phyloP scores from a whole-genome alignment of 2,888 invertebrate species.

The Helicoverpa assulta region DNA sequence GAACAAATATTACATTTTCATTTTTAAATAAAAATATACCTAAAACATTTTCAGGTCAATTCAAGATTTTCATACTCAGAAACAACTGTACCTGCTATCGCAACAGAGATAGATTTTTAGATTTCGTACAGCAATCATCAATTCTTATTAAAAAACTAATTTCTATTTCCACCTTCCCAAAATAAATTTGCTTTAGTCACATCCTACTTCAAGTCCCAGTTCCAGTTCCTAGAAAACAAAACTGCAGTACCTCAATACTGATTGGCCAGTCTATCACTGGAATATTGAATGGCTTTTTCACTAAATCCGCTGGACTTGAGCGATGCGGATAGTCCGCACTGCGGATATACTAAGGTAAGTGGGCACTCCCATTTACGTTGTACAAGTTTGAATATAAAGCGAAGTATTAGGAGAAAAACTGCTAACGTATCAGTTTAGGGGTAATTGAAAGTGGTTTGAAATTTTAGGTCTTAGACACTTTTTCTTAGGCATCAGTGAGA shows the following conservation, averaged over 20 bases:
- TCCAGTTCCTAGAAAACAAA: slow-evolving; percentile 2
- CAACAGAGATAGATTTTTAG: no score
- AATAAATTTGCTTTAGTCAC: neutral
- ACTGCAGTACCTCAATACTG: slow-evolving; percentile 22
- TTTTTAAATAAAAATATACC: no score
- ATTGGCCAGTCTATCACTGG: slow-evolving; percentile 44
- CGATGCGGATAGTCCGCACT: slow-evolving; percentile 65
- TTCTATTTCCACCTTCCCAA: neutral
- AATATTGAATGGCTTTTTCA: slow-evolving; percentile 55
- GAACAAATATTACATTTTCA: no score
- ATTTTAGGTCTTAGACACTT: neutral
- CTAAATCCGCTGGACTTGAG: slow-evolving; percentile 57
- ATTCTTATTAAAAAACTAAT: no score
- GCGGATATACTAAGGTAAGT: slow-evolving; percentile 60
- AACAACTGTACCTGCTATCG: no score
- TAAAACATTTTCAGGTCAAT: no score
- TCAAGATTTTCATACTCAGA: no score
- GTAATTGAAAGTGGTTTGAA: neutral
- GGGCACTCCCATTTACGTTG: slow-evolving; percentile 51
- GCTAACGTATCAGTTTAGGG: neutral
- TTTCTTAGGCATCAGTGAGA: neutral
- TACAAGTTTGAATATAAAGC: slow-evolving; percentile 40
- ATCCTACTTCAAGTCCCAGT: neutral
- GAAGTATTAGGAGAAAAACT: slow-evolving; percentile 15
- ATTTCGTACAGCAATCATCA: no score